A percentile compares a stretch with the other conserved stretches of the same genome.
Conservation (phyloP, 2,888 invertebrate species). For the Nymphalis c-album region DNA sequence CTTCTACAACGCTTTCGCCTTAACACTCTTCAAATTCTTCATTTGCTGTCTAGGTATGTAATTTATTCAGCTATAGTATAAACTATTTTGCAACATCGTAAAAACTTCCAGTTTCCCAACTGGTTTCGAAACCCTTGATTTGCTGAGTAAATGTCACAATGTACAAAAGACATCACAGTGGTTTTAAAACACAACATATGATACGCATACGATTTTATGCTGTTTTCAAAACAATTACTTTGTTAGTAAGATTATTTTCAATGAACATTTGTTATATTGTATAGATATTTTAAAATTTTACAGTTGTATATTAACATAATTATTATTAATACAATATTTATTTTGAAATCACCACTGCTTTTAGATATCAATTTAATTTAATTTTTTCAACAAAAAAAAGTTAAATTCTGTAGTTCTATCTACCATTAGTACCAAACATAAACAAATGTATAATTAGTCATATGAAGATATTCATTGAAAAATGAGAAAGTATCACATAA, state of each 20-base stretch:
- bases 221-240: background rate
- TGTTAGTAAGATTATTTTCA: background rate
- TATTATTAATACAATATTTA: no score
- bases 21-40: constrained; percentile 83
- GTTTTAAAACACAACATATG: background rate
- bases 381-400: no score
- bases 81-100: constrained; percentile 24
- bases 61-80: constrained; percentile 12
- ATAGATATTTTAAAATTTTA: no score
- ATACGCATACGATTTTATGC: no score
- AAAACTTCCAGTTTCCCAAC: constrained; percentile 25
- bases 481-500: no score
- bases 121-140: constrained; percentile 26
- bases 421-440: no score
- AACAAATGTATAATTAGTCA: no score
- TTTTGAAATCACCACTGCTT: no score
- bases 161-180: constrained; percentile 17
- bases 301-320: no score
- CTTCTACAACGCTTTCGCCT: constrained; percentile 82
- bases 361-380: no score
- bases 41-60: constrained; percentile 84
- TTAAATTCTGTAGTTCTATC: no score
- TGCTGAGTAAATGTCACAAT: constrained; percentile 25
- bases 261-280: background rate
- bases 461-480: no score